These are phyloP conservation scores for Todiramphus chloris DNA, from an alignment of 2,113 vertebrate genomes.

Conservation along the genomic window DNA sequence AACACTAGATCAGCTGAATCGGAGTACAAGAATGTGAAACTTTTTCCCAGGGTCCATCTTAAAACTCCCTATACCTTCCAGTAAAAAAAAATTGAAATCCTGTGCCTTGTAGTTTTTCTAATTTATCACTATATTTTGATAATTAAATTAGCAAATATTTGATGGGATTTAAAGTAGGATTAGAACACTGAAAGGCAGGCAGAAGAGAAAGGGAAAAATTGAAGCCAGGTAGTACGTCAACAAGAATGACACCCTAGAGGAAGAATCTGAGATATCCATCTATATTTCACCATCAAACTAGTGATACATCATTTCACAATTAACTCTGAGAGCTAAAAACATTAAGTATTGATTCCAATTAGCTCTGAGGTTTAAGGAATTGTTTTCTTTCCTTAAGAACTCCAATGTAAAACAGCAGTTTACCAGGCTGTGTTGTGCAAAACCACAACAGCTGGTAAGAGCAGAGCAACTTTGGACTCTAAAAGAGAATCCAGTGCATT, in stretches of 20 bases:
- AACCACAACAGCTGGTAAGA: background rate
- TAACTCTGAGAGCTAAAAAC: constrained; percentile 64
- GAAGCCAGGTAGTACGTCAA: background rate
- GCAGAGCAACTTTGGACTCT: background rate
- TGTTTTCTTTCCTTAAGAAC: constrained; percentile 51
- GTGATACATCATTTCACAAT: constrained; percentile 71
- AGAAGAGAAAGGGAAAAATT: background rate
- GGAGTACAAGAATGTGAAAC: background rate
- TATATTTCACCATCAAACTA: constrained; percentile 37
- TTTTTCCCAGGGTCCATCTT: background rate
- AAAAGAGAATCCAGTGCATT: background rate
- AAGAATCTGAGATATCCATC: constrained; percentile 56
- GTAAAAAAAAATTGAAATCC: background rate
- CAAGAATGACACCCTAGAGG: constrained; percentile 25
- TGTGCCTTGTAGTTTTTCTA: background rate
- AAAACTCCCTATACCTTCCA: background rate
- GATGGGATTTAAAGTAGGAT: background rate
- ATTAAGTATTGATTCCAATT: constrained; percentile 73
- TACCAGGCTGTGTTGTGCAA: background rate
- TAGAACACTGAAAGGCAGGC: background rate
- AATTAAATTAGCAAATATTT: background rate
- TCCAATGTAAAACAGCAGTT: background rate
- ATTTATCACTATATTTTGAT: background rate
- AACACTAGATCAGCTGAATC: background rate
- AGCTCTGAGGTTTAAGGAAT: constrained; percentile 66